These are phyloP conservation scores for Caligus rogercresseyi DNA, from an alignment of 1,140 invertebrate species.

Conservation along the genomic window DNA sequence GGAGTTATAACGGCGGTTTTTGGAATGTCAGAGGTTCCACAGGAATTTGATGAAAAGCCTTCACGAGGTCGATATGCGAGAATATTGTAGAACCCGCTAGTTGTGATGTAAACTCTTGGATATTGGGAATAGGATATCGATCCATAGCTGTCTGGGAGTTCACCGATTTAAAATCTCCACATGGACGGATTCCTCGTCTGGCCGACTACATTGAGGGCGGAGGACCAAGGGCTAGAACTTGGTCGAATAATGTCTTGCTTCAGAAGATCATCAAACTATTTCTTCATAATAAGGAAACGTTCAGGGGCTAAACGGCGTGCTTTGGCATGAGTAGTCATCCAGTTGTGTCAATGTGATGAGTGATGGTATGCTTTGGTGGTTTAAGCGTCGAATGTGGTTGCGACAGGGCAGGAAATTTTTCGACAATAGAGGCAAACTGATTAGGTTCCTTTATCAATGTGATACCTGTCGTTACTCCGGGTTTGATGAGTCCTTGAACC, in stretches of 20 bases:
- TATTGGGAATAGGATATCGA: too few relatives aligned
- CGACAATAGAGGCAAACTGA: neutral
- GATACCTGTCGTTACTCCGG: neutral
- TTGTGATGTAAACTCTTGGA: slow-evolving; percentile 22
- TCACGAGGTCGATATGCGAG: slow-evolving; percentile 32
- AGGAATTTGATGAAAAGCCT: too few relatives aligned
- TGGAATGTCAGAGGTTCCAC: too few relatives aligned
- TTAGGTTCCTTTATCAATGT: neutral
- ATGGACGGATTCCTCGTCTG: slow-evolving; percentile 27
- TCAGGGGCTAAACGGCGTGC: slow-evolving; percentile 27
- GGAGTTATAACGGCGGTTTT: too few relatives aligned
- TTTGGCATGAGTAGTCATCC: slow-evolving; percentile 26
- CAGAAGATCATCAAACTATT: slow-evolving; percentile 25
- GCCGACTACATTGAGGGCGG: slow-evolving; percentile 24
- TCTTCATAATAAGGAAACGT: slow-evolving; percentile 22
- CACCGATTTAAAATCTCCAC: slow-evolving; percentile 32
- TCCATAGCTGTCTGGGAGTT: slow-evolving; percentile 30
- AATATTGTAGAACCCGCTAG: slow-evolving; percentile 19
- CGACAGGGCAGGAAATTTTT: neutral
- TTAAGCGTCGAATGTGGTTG: neutral
- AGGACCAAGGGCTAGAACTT: slow-evolving; percentile 23
- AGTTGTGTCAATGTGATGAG: too few relatives aligned
- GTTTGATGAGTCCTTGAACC: neutral
- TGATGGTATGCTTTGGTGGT: neutral
- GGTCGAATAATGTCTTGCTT: slow-evolving; percentile 21